Percentiles rank a stretch among this genome's conserved stretches.
Conservation (phyloP, 2,113 vertebrate species). For the Entelurus aequoreus region DNA sequence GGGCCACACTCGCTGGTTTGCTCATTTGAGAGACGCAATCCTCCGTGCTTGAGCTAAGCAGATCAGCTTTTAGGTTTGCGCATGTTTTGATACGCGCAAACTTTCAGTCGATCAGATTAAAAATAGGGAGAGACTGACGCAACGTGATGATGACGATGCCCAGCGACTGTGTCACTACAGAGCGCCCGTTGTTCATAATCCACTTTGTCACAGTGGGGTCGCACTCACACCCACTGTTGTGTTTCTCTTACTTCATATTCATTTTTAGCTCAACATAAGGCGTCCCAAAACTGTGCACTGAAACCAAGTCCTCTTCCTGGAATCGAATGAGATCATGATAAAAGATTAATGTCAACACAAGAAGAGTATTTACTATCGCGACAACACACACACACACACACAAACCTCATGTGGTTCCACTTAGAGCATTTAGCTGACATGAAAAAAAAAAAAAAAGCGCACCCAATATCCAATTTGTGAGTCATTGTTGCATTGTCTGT, state of each 20-base stretch:
- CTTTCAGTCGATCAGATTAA: background rate
- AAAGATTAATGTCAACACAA: background rate
- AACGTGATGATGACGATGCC: background rate
- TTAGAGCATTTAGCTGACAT: background rate
- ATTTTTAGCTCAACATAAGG: background rate
- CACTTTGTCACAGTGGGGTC: background rate
- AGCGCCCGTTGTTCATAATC: slow-evolving; percentile 2
- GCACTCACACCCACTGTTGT: background rate
- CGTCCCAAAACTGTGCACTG: background rate
- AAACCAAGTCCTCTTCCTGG: background rate
- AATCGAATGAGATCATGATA: background rate
- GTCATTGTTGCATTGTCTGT: slow-evolving; percentile 1
- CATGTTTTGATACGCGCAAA: too few species aligned
- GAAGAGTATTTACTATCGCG: background rate
- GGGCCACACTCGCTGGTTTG: too few species aligned
- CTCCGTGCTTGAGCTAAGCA: too few species aligned
- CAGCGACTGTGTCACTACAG: background rate
- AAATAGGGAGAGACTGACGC: background rate
- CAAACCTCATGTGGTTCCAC: slow-evolving; percentile 1
- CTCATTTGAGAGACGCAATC: too few species aligned
- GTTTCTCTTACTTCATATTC: background rate
- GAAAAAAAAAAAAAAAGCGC: background rate
- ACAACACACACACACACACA: background rate
- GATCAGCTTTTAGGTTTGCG: too few species aligned
- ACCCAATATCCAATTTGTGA: background rate